Conservation (phyloP, 2,888 invertebrate genomes). For the Chelonus formosanus region DNA sequence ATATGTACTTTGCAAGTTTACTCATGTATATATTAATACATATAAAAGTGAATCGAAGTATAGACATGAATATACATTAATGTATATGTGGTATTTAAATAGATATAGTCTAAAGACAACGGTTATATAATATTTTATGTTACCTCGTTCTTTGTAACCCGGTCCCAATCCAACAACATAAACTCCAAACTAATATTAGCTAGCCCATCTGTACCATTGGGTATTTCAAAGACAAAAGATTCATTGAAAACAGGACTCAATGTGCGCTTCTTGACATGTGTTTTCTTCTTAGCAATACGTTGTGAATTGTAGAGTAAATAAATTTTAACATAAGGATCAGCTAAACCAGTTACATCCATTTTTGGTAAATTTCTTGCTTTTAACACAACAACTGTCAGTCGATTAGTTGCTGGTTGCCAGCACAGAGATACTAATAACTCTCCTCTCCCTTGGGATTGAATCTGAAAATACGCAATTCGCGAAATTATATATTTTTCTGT, state of each 20-base stretch:
- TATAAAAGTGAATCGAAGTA: too few relatives aligned
- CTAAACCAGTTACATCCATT: slow-evolving; percentile 97
- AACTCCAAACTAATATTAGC: slow-evolving; percentile 88
- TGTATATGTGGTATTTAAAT: too few relatives aligned
- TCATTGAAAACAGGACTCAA: slow-evolving; percentile 99
- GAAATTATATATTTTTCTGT: too few relatives aligned
- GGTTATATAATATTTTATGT: neutral
- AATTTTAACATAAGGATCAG: slow-evolving; percentile 98
- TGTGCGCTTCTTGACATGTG: slow-evolving; percentile 97
- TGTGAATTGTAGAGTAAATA: slow-evolving; percentile 97
- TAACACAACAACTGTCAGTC: slow-evolving; percentile 94
- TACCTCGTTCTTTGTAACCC: slow-evolving; percentile 96
- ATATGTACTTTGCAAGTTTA: too few relatives aligned
- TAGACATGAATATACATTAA: too few relatives aligned
- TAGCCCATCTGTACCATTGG: slow-evolving; percentile 79
- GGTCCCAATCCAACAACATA: slow-evolving; percentile 94
- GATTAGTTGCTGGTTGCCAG: slow-evolving; percentile 97
- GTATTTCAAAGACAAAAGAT: slow-evolving; percentile 97
- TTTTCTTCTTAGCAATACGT: slow-evolving; percentile 98
- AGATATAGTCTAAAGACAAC: too few relatives aligned
- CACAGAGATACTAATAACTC: slow-evolving; percentile 95
- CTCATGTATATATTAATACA: too few relatives aligned
- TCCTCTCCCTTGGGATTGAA: slow-evolving; percentile 91
- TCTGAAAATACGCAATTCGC: slow-evolving; percentile 67
- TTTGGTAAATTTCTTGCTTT: slow-evolving; percentile 97